phyloP scores from a whole-genome alignment of 1,140 invertebrate genomes.

The Contarinia nasturtii region DNA sequence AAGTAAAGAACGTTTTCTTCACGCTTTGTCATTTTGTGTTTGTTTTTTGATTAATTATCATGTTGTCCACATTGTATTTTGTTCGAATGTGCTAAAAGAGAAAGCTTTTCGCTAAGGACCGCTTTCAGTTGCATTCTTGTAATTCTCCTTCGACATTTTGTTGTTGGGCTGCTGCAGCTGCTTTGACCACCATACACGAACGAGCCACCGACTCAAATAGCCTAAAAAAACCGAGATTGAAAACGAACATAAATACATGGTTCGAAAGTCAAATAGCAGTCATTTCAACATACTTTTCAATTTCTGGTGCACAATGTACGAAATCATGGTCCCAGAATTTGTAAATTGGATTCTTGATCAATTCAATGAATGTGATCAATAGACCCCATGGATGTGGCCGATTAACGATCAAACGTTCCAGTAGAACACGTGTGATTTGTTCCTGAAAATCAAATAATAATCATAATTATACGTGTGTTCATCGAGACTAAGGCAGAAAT shows the following conservation, averaged over 20 bases:
- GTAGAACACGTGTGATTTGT: constrained; percentile 76
- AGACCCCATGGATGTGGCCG: constrained; percentile 98
- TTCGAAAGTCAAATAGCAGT: constrained; percentile 1
- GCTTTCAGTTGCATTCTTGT: constrained; percentile 9
- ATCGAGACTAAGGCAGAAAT: too few species aligned
- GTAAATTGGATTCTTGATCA: constrained; percentile 97
- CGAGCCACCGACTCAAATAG: constrained; percentile 86
- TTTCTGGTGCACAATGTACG: constrained; percentile 96
- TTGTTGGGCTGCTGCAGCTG: constrained; percentile 17
- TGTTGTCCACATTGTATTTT: too few species aligned
- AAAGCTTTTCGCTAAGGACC: too few species aligned
- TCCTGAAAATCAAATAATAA: constrained; percentile 24
- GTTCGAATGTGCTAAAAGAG: too few species aligned
- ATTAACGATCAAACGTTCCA: constrained; percentile 94
- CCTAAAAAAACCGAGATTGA: constrained; percentile 29
- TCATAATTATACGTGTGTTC: too few species aligned
- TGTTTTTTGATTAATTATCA: too few species aligned
- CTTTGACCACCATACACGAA: constrained; percentile 73
- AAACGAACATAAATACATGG: constrained; percentile 4
- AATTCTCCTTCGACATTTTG: constrained; percentile 17
- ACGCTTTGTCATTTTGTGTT: too few species aligned
- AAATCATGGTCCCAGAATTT: constrained; percentile 99
- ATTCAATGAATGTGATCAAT: constrained; percentile 95
- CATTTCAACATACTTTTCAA: constrained; percentile 73
- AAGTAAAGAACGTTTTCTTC: too few species aligned